These are phyloP conservation scores for Anguilla megastoma DNA, from an alignment of 2,797 vertebrate species.

Conservation along the genomic window DNA sequence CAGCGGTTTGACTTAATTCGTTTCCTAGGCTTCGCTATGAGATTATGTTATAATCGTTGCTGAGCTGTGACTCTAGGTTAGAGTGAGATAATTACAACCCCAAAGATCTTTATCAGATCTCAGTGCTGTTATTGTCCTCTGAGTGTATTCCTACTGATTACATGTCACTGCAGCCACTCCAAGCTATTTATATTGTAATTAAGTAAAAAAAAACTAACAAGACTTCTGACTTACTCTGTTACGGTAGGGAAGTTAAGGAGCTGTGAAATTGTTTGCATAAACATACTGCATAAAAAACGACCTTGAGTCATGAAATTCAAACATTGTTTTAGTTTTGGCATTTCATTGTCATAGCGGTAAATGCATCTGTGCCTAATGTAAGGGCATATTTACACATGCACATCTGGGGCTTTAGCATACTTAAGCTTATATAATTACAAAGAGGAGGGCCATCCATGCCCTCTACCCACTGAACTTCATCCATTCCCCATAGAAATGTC, in stretches of 20 bases:
- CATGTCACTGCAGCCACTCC: background rate
- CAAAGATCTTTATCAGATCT: slow-evolving; percentile 9
- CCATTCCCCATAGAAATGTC: slow-evolving; percentile 34
- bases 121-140: background rate
- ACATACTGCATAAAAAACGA: background rate
- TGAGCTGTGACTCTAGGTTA: slow-evolving; percentile 6
- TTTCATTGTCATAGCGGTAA: background rate
- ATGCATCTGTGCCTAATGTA: background rate
- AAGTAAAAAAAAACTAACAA: slow-evolving; percentile 3
- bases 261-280: background rate
- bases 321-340: background rate
- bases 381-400: background rate
- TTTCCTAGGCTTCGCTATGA: background rate
- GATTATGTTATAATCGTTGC: slow-evolving; percentile 1
- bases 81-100: background rate
- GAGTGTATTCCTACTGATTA: background rate
- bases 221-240: background rate
- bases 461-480: slow-evolving; percentile 22
- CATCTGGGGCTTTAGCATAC: background rate
- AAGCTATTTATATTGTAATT: slow-evolving; percentile 22
- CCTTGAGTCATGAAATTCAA: background rate
- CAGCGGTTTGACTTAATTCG: background rate
- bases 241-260: background rate
- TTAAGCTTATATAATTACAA: background rate
- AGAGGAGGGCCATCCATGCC: background rate